phyloP scores from a whole-genome alignment of 2,797 vertebrate genomes.

The Miichthys miiuy region DNA sequence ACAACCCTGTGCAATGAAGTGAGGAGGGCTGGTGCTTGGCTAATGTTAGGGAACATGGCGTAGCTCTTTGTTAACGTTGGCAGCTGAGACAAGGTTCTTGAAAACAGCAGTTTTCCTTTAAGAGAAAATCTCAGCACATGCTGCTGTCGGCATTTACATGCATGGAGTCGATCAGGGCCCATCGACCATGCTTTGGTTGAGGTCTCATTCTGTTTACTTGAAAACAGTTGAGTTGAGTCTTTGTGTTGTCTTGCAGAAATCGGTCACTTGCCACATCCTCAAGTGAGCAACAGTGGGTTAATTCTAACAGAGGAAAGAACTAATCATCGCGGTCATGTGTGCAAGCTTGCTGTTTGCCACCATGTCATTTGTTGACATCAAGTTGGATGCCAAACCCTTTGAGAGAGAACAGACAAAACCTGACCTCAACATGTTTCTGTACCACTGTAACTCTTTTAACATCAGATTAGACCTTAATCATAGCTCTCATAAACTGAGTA shows the following conservation, averaged over 20 bases:
- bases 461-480: constrained; percentile 9
- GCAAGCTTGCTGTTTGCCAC: constrained; percentile 40
- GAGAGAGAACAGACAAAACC: constrained; percentile 38
- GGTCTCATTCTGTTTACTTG: constrained; percentile 49
- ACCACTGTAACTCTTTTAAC: constrained; percentile 6
- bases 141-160: constrained; percentile 32
- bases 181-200: constrained; percentile 36
- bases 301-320: constrained; percentile 42
- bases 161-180: constrained; percentile 46
- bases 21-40: constrained; percentile 57
- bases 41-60: constrained; percentile 54
- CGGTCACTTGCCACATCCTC: constrained; percentile 47
- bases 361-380: constrained; percentile 51
- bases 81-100: constrained; percentile 48
- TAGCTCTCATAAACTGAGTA: constrained; percentile 5
- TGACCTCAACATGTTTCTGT: constrained; percentile 39
- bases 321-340: constrained; percentile 46
- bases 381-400: constrained; percentile 31
- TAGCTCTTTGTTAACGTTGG: constrained; percentile 77
- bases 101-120: constrained; percentile 58
- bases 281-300: constrained; percentile 39
- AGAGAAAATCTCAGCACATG: constrained; percentile 42
- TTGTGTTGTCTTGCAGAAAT: constrained; percentile 34
- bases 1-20: constrained; percentile 44
- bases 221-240: constrained; percentile 38